Base-by-base conservation (phyloP, 2,113 vertebrate genomes). In the Megaleporinus macrocephalus region DNA sequence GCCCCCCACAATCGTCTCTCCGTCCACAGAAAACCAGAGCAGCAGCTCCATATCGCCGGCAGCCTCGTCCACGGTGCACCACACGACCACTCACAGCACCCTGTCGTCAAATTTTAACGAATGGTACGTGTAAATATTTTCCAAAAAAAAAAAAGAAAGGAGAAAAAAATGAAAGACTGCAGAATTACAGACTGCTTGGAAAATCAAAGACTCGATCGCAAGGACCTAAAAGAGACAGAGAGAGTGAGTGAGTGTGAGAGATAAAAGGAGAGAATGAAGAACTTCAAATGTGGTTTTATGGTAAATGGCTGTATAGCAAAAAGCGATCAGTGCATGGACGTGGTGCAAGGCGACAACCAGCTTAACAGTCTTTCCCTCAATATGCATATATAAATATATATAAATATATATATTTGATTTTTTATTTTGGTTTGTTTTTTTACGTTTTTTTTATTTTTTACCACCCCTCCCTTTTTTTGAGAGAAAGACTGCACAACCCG, bases 31-130 rank as follows among this genome's bases (percentile, higher is more conserved):
- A 94, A 98, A 98, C 96, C 97, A 97, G 94, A 96, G 95, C 92
- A 94, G 95, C 92, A 98, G 96, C 91, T 98, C 97, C 94, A 96
- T 98, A 96, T 98, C 97, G 89, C 97, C 98, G 16, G 62, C 79
- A 87, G 95, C 97, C 85, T 96, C 97, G 83, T 96, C 97, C 80
- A 96, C 97, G 92, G 96, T 98, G 63, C 97, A 98, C 92, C 98
- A 99, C 95, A 96, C 97, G 90, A 95, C 95, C 92, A 96, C 95
- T 94, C 98, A 99, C 96, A 95, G 96, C 95, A 95, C 98, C 92
- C 96, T 99, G 93, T 97, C 98, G 91, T 99, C 97, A 94, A 99
- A 99, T 97, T 99, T 99, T 97, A 99, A 99, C 95, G 98, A 99
- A 98, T 99, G 98, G 98, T 99, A 99, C 96, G 98, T 99, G 94